Evolutionary conservation across 1,140 invertebrate genomes (phyloP).

Genomic region (Lepidotrigona ventralis): DNA sequence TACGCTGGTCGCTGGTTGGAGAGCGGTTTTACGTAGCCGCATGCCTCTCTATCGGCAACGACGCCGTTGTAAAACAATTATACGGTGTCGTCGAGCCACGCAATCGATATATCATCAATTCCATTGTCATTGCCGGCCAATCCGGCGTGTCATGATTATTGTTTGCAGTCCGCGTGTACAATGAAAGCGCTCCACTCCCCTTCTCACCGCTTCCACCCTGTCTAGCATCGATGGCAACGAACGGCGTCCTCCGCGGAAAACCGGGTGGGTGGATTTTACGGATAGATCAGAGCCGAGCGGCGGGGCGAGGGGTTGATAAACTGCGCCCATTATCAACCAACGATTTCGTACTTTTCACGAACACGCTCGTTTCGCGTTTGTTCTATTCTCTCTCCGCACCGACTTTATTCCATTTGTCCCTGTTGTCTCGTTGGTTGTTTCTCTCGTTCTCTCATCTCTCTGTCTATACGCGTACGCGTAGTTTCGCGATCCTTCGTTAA

Average conservation of each 20-base stretch:
- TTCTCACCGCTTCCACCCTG: no score
- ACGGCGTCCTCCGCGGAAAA: constrained; percentile 47
- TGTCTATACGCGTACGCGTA: neutral
- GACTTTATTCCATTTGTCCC: neutral
- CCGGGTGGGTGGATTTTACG: constrained; percentile 31
- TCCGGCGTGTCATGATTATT: constrained; percentile 75
- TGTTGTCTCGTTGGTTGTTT: neutral
- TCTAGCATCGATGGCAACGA: constrained; percentile 16
- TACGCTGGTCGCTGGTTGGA: constrained; percentile 29
- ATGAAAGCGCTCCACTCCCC: constrained; percentile 62
- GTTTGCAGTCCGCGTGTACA: constrained; percentile 71
- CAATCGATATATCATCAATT: constrained; percentile 75
- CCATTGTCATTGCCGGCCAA: constrained; percentile 74
- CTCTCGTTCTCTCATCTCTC: constrained; percentile 1
- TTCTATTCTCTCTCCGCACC: constrained; percentile 22
- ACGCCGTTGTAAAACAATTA: constrained; percentile 74
- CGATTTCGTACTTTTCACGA: constrained; percentile 70
- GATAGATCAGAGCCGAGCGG: neutral
- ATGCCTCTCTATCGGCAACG: constrained; percentile 51
- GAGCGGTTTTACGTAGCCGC: constrained; percentile 59
- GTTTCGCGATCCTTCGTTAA: constrained; percentile 37
- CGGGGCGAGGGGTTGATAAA: constrained; percentile 60
- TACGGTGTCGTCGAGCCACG: constrained; percentile 68
- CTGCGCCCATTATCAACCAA: constrained; percentile 70
- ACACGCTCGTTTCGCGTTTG: constrained; percentile 53